phyloP scores from a whole-genome alignment of 1,140 invertebrate genomes.

The Aphis craccivora region DNA sequence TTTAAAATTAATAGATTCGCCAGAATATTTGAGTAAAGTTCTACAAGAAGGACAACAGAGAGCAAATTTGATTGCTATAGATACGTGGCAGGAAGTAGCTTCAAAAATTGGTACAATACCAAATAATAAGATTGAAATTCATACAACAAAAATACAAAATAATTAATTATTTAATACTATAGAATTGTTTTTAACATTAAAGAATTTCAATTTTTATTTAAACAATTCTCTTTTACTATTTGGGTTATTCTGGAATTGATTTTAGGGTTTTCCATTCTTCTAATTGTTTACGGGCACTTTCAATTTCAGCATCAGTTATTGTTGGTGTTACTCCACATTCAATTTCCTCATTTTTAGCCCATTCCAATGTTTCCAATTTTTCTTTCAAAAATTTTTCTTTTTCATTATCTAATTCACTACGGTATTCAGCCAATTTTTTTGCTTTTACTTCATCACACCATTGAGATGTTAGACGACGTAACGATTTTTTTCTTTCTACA shows the following conservation, averaged over 20 bases:
- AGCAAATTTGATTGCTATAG: constrained; percentile 73
- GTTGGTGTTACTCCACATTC: constrained; percentile 71
- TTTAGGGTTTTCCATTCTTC: constrained; percentile 60
- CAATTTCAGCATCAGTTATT: constrained; percentile 73
- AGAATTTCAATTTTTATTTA: neutral
- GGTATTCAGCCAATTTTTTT: constrained; percentile 72
- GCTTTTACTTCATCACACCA: constrained; percentile 74
- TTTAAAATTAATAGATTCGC: constrained; percentile 69
- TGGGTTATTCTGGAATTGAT: constrained; percentile 4
- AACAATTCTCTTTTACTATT: neutral
- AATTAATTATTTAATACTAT: constrained; percentile 9
- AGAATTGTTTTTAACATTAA: constrained; percentile 36
- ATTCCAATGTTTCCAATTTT: constrained; percentile 69
- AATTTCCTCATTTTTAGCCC: constrained; percentile 76
- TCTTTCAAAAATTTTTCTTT: constrained; percentile 73
- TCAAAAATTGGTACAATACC: constrained; percentile 68
- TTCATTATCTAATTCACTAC: constrained; percentile 70
- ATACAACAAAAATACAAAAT: neutral
- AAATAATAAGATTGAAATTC: neutral
- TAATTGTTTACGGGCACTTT: constrained; percentile 67
- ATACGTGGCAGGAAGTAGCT: constrained; percentile 75
- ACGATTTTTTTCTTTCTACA: constrained; percentile 70
- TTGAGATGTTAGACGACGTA: constrained; percentile 71
- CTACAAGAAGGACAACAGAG: constrained; percentile 75
- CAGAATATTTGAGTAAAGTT: constrained; percentile 71